These are phyloP conservation scores for Tyria jacobaeae DNA, from an alignment of 2,888 invertebrate genomes.

Conservation along the genomic window DNA sequence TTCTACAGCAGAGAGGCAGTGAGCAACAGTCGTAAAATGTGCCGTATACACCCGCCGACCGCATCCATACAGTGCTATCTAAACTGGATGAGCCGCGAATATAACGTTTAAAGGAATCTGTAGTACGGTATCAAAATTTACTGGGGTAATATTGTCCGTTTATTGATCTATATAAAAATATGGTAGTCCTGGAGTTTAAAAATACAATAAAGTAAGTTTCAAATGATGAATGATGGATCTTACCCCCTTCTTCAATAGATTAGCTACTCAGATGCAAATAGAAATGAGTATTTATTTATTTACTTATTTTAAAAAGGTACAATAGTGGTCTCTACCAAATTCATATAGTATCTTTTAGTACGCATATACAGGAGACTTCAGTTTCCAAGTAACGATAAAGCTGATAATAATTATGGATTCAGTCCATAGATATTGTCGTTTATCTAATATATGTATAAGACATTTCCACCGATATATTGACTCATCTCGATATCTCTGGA, in stretches of 20 bases:
- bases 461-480: too few species aligned
- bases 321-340: background rate
- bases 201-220: too few species aligned
- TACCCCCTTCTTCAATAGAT: too few species aligned
- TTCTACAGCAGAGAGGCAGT: slow-evolving; percentile 52
- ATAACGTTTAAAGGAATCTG: background rate
- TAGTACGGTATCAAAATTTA: background rate
- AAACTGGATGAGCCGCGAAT: slow-evolving; percentile 30
- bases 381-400: slow-evolving; percentile 13
- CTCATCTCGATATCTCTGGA: too few species aligned
- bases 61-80: slow-evolving; percentile 11
- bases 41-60: slow-evolving; percentile 43
- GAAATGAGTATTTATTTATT: background rate
- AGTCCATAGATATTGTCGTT: slow-evolving; percentile 5
- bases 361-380: slow-evolving; percentile 13
- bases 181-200: background rate
- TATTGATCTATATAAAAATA: too few species aligned
- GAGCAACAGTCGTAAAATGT: slow-evolving; percentile 66
- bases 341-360: slow-evolving; percentile 7
- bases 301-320: background rate
- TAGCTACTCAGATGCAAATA: too few species aligned
- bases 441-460: too few species aligned
- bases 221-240: too few species aligned
- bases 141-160: too few species aligned
- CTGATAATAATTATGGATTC: slow-evolving; percentile 19